These are phyloP conservation scores for Chrysodeixis includens DNA, from an alignment of 2,888 invertebrate species.

Conservation along the genomic window DNA sequence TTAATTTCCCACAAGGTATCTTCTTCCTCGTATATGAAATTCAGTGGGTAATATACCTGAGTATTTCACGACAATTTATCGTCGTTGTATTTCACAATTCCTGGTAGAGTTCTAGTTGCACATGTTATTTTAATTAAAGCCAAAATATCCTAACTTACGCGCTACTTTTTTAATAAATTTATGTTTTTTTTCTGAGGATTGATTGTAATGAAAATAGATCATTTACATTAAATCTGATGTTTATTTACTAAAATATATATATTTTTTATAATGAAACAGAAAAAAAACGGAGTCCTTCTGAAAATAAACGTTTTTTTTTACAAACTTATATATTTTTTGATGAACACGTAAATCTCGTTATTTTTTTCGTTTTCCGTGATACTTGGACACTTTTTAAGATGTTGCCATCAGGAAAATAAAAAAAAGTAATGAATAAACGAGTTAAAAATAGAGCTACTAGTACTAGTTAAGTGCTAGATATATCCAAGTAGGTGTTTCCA, in stretches of 20 bases:
- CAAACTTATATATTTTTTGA: no score
- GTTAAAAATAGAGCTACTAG: no score
- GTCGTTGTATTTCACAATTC: slow-evolving; percentile 41
- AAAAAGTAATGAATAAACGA: no score
- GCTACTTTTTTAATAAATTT: background rate
- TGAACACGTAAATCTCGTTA: no score
- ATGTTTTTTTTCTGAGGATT: background rate
- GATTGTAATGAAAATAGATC: background rate
- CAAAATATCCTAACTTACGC: slow-evolving; percentile 14
- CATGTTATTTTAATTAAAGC: slow-evolving; percentile 27
- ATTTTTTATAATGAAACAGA: background rate
- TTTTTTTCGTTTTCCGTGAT: no score
- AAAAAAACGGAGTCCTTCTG: no score
- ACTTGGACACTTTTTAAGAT: no score
- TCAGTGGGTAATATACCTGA: slow-evolving; percentile 7
- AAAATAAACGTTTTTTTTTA: no score
- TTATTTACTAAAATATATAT: background rate
- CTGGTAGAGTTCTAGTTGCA: slow-evolving; percentile 38
- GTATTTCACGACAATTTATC: slow-evolving; percentile 11
- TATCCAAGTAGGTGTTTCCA: no score
- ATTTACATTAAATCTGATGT: background rate
- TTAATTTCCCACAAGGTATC: slow-evolving; percentile 15
- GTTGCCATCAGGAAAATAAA: no score
- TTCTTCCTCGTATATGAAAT: slow-evolving; percentile 11
- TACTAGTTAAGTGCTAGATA: no score